Evolutionary conservation across 64 coral and sea anemone species (phyloP).

Genomic region (Montipora capricornis): DNA sequence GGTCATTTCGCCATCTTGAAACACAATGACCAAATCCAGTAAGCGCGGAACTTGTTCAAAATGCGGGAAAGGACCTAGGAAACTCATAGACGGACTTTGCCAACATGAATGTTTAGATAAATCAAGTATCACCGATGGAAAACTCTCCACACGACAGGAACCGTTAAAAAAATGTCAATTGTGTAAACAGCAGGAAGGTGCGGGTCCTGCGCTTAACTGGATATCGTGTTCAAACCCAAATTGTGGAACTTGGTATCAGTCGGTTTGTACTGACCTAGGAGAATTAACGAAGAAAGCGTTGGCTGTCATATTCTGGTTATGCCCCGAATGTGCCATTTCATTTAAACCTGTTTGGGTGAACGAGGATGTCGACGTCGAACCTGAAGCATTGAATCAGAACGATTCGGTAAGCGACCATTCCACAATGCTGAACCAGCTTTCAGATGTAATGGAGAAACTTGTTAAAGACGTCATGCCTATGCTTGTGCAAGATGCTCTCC

Average conservation of each 20-base stretch:
- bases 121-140: no score
- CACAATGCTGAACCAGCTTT: not conserved
- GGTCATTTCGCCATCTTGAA: no score
- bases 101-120: no score
- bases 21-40: no score
- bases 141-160: no score
- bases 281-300: slow-evolving; percentile 10
- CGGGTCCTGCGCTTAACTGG: not conserved
- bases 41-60: no score
- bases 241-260: slow-evolving; percentile 4
- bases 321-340: slow-evolving; percentile 4
- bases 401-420: not conserved
- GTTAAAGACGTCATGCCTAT: not conserved
- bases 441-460: not conserved
- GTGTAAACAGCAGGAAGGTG: no score
- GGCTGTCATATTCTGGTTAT: not conserved
- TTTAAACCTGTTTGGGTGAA: slow-evolving; percentile 5
- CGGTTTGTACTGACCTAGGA: slow-evolving; percentile 19
- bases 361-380: not conserved
- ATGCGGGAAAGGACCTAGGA: no score
- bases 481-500: not conserved
- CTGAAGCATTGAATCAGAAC: slow-evolving; percentile 2
- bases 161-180: no score
- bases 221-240: not conserved
- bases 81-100: no score